Conservation (phyloP, 1,140 invertebrate species). For the Bombus impatiens region DNA sequence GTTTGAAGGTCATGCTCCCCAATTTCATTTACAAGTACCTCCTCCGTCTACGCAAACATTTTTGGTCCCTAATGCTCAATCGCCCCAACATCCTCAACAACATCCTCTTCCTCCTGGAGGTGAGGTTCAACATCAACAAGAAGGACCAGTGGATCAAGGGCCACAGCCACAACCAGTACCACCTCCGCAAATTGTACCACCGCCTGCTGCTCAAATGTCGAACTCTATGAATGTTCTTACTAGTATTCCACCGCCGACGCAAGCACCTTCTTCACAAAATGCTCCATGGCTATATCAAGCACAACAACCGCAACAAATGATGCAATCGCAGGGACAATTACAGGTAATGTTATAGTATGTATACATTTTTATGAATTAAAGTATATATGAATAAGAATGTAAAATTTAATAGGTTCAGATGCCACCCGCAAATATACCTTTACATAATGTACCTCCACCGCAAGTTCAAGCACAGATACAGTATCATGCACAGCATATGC, state of each 20-base stretch:
- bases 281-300: constrained; percentile 79
- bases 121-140: constrained; percentile 74
- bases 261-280: constrained; percentile 74
- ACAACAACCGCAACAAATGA: constrained; percentile 71
- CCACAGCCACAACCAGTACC: constrained; percentile 78
- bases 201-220: constrained; percentile 75
- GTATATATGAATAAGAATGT: not conserved
- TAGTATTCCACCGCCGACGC: constrained; percentile 79
- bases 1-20: constrained; percentile 74
- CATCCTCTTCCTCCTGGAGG: constrained; percentile 68
- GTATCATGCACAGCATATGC: constrained; percentile 79
- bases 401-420: constrained; percentile 68
- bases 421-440: constrained; percentile 69
- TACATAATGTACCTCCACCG: constrained; percentile 75
- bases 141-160: constrained; percentile 74
- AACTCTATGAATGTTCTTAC: constrained; percentile 80
- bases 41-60: constrained; percentile 75
- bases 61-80: constrained; percentile 73
- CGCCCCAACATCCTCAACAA: constrained; percentile 68
- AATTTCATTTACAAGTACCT: constrained; percentile 76
- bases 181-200: constrained; percentile 80
- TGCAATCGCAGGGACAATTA: constrained; percentile 75
- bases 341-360: constrained; percentile 58
- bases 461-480: constrained; percentile 78
- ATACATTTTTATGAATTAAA: not conserved